phyloP scores from a whole-genome alignment of 2,797 vertebrate genomes.

The Jordanella pulchra region DNA sequence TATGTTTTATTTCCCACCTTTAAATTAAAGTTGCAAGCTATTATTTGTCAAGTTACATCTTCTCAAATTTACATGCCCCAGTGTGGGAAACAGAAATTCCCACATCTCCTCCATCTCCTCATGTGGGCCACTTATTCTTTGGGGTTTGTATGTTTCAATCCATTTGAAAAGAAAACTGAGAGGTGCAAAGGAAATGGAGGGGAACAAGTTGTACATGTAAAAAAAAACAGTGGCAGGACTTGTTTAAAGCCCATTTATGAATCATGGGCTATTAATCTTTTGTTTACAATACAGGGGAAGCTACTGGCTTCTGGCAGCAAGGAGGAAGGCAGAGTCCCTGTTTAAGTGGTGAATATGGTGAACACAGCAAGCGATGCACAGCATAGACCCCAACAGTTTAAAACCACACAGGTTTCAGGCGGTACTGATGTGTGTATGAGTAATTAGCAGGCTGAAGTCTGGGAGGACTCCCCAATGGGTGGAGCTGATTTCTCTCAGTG shows the following conservation, averaged over 20 bases:
- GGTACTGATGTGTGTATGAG: conserved; percentile 24
- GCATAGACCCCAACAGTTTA: conserved; percentile 21
- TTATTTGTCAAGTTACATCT: conserved; percentile 37
- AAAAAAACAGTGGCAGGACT: conserved; percentile 61
- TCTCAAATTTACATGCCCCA: conserved; percentile 36
- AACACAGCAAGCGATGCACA: conserved; percentile 53
- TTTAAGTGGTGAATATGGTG: conserved; percentile 52
- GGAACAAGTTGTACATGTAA: conserved; percentile 60
- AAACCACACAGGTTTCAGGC: conserved; percentile 22
- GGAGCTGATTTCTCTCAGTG: conserved; percentile 66
- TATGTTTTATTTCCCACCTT: conserved; percentile 26
- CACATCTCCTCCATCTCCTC: conserved; percentile 11
- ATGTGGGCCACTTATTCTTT: conserved; percentile 52
- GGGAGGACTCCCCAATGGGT: conserved; percentile 49
- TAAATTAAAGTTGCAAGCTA: conserved; percentile 19
- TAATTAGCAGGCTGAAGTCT: conserved; percentile 65
- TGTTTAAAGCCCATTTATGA: conserved; percentile 78
- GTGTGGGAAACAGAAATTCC: conserved; percentile 23
- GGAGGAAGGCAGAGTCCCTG: conserved; percentile 67
- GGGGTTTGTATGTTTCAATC: conserved; percentile 35
- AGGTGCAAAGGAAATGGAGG: conserved; percentile 38
- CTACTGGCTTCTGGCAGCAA: conserved; percentile 67
- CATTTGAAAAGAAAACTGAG: conserved; percentile 61
- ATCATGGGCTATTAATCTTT: conserved; percentile 82
- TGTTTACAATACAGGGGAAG: conserved; percentile 81